phyloP scores from a whole-genome alignment of 2,888 invertebrate genomes.

The Macroteleia sp. region DNA sequence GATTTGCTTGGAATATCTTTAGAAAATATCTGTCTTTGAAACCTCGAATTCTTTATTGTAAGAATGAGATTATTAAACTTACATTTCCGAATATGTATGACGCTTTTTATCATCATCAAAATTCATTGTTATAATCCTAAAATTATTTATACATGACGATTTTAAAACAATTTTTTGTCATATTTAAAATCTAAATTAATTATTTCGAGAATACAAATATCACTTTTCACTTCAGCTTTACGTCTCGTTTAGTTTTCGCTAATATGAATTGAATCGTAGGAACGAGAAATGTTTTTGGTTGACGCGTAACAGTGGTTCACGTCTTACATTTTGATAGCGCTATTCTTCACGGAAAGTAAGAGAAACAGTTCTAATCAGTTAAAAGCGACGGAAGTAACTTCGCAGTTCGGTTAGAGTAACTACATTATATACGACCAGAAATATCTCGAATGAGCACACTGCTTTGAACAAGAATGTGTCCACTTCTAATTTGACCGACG shows the following conservation, averaged over 20 bases:
- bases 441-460: slow-evolving; percentile 45
- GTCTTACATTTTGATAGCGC: slow-evolving; percentile 61
- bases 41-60: slow-evolving; percentile 41
- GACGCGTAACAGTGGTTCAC: slow-evolving; percentile 50
- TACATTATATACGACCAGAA: slow-evolving; percentile 52
- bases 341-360: slow-evolving; percentile 58
- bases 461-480: slow-evolving; percentile 41
- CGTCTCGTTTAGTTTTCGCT: slow-evolving; percentile 28
- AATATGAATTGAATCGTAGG: slow-evolving; percentile 47
- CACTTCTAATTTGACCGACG: slow-evolving; percentile 29
- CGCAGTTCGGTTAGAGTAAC: slow-evolving; percentile 49
- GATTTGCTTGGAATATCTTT: slow-evolving; percentile 54
- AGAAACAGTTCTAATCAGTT: slow-evolving; percentile 67
- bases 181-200: too few species aligned
- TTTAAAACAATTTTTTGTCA: too few species aligned
- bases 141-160: too few species aligned
- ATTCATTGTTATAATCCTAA: slow-evolving; percentile 14
- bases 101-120: slow-evolving; percentile 8
- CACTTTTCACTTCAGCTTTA: slow-evolving; percentile 24
- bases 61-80: slow-evolving; percentile 33
- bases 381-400: slow-evolving; percentile 61
- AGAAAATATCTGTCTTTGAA: slow-evolving; percentile 42
- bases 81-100: slow-evolving; percentile 16
- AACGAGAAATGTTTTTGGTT: slow-evolving; percentile 49
- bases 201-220: slow-evolving; percentile 11